Evolutionary conservation across 1,140 invertebrate species (phyloP).

Genomic region (Ladona fulva): DNA sequence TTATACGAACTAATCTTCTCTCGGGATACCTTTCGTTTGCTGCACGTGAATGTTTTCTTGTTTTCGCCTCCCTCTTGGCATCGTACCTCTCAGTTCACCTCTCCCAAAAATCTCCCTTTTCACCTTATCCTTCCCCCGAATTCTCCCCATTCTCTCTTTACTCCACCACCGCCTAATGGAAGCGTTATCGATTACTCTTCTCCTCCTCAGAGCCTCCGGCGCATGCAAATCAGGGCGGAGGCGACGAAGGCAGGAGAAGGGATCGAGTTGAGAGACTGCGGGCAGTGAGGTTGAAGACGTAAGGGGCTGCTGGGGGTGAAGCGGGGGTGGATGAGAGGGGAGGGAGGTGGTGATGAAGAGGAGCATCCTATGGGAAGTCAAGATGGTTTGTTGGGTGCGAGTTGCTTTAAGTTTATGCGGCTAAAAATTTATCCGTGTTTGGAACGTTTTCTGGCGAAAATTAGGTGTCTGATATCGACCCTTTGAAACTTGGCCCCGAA

Average conservation of each 20-base stretch:
- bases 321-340: background rate
- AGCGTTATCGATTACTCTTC: background rate
- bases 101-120: background rate
- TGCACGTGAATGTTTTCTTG: background rate
- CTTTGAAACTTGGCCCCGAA: too few species aligned
- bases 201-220: background rate
- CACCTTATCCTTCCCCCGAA: background rate
- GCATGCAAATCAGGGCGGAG: background rate
- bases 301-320: background rate
- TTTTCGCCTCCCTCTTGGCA: background rate
- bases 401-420: too few species aligned
- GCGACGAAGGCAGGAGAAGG: background rate
- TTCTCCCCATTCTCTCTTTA: background rate
- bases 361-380: too few species aligned
- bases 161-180: background rate
- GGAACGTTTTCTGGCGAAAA: too few species aligned
- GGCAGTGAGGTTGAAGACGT: background rate
- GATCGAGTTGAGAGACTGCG: background rate
- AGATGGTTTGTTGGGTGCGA: background rate
- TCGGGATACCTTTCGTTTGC: too few species aligned
- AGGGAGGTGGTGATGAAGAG: background rate
- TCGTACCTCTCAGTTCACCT: background rate
- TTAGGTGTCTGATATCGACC: too few species aligned
- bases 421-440: too few species aligned
- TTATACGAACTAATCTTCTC: too few species aligned